Evolutionary conservation across 1,140 invertebrate species (phyloP).

Genomic region (Oncopodura yosiiana): DNA sequence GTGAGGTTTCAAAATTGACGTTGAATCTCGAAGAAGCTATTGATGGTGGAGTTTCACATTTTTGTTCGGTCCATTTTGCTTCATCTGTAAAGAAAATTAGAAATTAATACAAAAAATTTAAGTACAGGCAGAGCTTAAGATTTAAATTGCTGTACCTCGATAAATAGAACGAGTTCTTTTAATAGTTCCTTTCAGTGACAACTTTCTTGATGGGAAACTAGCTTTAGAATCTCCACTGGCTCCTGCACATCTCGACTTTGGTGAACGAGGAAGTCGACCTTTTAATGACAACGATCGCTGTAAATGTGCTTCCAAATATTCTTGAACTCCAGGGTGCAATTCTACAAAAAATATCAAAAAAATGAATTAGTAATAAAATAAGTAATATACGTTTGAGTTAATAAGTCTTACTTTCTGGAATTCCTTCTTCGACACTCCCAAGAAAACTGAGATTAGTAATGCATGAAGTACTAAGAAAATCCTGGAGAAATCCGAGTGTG

Average conservation of each 20-base stretch:
- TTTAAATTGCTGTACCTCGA: slow-evolving; percentile 17
- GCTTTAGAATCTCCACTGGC: not conserved
- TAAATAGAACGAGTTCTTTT: slow-evolving; percentile 72
- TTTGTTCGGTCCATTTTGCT: slow-evolving; percentile 9
- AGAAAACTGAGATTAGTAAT: slow-evolving; percentile 91
- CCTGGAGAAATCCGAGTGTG: slow-evolving; percentile 76
- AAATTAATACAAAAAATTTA: not conserved
- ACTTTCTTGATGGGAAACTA: slow-evolving; percentile 43
- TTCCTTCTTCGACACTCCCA: slow-evolving; percentile 78
- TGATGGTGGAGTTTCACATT: slow-evolving; percentile 2
- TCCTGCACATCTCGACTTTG: slow-evolving; percentile 13
- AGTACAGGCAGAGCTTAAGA: slow-evolving; percentile 13
- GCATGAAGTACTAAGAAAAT: slow-evolving; percentile 91
- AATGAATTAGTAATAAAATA: not conserved
- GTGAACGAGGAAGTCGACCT: slow-evolving; percentile 48
- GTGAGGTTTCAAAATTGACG: too few relatives aligned
- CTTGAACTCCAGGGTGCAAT: slow-evolving; percentile 68
- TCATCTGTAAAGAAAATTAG: slow-evolving; percentile 21
- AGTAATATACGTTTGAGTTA: not conserved
- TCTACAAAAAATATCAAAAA: slow-evolving; percentile 42
- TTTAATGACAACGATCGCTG: slow-evolving; percentile 65
- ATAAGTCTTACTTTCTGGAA: slow-evolving; percentile 60
- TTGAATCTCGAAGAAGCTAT: slow-evolving; percentile 12
- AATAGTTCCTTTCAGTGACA: slow-evolving; percentile 75
- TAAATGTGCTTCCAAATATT: slow-evolving; percentile 78